Evolutionary conservation across 1,140 invertebrate species (phyloP), one percentile per base, ranked within the genome.

Genomic region (Aricia agestis): DNA sequence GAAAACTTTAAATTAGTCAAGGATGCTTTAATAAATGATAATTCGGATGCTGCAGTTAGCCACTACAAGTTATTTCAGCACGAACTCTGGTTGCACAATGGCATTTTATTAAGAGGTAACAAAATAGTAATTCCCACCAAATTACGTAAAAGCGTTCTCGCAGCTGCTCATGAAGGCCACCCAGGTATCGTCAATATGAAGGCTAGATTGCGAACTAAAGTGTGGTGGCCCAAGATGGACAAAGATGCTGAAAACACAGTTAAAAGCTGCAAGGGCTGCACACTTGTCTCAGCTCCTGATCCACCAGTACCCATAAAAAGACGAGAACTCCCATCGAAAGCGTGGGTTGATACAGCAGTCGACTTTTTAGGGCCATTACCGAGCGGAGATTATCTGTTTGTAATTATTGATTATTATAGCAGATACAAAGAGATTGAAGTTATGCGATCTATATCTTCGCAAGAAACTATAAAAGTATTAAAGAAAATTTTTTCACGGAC

Each of bases 121-220:
- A 79, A 75, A 63, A 78, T 86, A 67, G 70, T 86, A 7, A 87
- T 89, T 19, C 83, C 82, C 19, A 36, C 10, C 57, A 45, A 11
- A 31, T 66, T 91, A 9, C 66, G 81, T 17, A 41, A 74, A 31
- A 57, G 41, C 61, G 73, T 87, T 11, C 68, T 91, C 61, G 61
- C 72, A 25, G 78, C 83, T 3, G 85, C 87, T 10, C 93, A 93
- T 41, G 79, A 89, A 76, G 88, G 84, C 4, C 93, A 94, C 76
- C 84, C 87, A 4, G 93, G 93, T 6, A 90, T 93, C 9, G 86
- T 87, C 0, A 83, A 80, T 0, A 94, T 94, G 93, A 94, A 94
- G 79, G 74, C 80, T 1, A 65, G 93, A 15, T 83, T 94, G 2
- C 66, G 93, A 17, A 80, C 76, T 13, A 92, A 93, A 77, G 83